Evolutionary conservation across 2,113 vertebrate species (phyloP).

Genomic region (Indicator indicator): DNA sequence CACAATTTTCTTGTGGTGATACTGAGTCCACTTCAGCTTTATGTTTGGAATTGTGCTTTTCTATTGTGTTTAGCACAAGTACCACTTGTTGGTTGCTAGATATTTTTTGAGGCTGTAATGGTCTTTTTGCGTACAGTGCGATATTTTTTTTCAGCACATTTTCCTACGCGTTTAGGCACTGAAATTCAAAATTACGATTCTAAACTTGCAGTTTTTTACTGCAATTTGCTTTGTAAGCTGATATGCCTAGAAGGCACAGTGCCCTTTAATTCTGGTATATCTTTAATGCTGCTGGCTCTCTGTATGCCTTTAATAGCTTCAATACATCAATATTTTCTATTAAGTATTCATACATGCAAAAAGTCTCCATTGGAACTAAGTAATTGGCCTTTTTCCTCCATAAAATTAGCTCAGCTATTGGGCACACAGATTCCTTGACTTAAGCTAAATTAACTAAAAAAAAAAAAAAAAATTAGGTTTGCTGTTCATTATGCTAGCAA

Average conservation of each 20-base stretch:
- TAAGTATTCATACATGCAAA: accelerated
- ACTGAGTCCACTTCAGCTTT: not conserved
- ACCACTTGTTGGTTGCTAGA: not conserved
- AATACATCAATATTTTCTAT: not conserved
- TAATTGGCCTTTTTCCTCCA: not conserved
- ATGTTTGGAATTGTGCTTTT: not conserved
- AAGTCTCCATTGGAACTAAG: not conserved
- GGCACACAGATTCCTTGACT: not conserved
- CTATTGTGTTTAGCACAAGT: not conserved
- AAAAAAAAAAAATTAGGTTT: not conserved
- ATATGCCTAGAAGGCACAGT: not conserved
- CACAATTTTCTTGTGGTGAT: not conserved
- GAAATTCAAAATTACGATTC: not conserved
- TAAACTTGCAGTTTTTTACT: not conserved
- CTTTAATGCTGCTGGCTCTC: not conserved
- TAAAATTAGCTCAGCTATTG: not conserved
- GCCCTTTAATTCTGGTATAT: not conserved
- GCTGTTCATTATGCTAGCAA: not conserved
- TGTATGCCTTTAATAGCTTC: not conserved
- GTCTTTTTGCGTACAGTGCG: no score
- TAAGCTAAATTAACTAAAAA: not conserved
- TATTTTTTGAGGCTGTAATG: not conserved
- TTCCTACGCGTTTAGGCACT: not conserved
- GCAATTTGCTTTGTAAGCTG: not conserved
- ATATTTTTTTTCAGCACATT: not conserved